A percentile compares a stretch with the other conserved stretches of the same genome.
phyloP scores from a whole-genome alignment of 2,113 vertebrate species.

The Rallus limicola region DNA sequence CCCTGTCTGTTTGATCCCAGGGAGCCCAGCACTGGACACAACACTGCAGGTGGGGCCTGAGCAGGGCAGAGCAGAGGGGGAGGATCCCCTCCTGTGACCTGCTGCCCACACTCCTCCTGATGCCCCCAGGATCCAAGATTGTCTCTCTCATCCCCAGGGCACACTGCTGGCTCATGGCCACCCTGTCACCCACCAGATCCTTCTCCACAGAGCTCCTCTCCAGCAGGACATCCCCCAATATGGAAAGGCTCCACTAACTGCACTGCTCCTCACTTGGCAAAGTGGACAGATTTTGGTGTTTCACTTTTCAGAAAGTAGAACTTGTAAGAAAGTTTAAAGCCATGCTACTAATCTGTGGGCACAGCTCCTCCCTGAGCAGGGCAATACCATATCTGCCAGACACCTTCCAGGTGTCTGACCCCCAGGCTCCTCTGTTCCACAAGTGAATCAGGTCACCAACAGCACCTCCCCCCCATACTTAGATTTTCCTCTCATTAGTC shows the following conservation, averaged over 20 bases:
- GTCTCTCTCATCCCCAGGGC: too few species aligned
- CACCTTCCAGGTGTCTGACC: neutral
- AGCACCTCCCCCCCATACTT: neutral
- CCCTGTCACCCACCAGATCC: too few species aligned
- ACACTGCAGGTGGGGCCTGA: too few species aligned
- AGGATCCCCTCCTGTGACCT: too few species aligned
- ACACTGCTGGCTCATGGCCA: too few species aligned
- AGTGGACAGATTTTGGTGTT: neutral
- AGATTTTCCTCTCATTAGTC: conserved; percentile 34
- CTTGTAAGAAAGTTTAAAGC: neutral
- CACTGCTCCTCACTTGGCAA: neutral
- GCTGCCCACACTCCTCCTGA: too few species aligned
- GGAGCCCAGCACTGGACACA: too few species aligned
- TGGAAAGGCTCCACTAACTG: conserved; percentile 11
- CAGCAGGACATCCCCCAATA: too few species aligned
- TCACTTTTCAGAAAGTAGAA: neutral
- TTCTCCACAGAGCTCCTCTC: too few species aligned
- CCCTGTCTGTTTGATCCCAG: too few species aligned
- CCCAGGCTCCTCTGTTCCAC: neutral
- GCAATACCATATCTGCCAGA: neutral
- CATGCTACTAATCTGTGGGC: neutral
- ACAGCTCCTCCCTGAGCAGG: neutral
- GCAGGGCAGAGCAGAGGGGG: too few species aligned
- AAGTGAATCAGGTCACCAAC: neutral
- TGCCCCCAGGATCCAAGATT: too few species aligned